phyloP scores from a whole-genome alignment of 2,888 invertebrate species.

The Ganaspis brasiliensis region DNA sequence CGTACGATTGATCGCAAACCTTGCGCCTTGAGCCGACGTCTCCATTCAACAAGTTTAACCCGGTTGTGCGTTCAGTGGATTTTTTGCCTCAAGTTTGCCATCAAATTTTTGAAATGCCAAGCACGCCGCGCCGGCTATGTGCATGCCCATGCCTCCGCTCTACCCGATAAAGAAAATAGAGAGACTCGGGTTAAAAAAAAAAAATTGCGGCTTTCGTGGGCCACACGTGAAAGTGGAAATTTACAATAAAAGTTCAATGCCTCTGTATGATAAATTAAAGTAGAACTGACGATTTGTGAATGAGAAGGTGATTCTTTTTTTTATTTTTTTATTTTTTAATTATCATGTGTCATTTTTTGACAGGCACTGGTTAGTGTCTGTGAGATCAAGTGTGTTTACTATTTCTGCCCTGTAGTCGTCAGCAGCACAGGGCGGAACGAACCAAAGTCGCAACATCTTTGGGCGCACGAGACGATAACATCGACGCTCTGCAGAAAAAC shows the following conservation, averaged over 20 bases:
- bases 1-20: conserved; percentile 37
- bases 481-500: conserved; percentile 13
- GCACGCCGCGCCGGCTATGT: conserved; percentile 20
- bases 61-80: conserved; percentile 24
- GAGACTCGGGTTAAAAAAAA: no score
- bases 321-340: background rate
- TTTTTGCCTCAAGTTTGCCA: background rate
- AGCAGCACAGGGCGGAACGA: conserved; percentile 38
- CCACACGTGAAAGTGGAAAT: no score
- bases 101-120: background rate
- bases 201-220: no score
- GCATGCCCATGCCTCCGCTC: background rate
- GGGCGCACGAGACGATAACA: conserved; percentile 31
- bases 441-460: conserved; percentile 24
- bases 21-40: background rate
- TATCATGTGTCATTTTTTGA: conserved; percentile 16
- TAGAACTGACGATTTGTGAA: conserved; percentile 27
- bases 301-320: background rate
- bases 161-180: conserved; percentile 15
- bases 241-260: no score
- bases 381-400: conserved; percentile 38
- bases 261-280: no score
- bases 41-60: conserved; percentile 56
- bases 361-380: conserved; percentile 21
- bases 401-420: conserved; percentile 38